These are phyloP conservation scores for Dendroctonus valens DNA, from an alignment of 1,140 invertebrate genomes.

Conservation along the genomic window DNA sequence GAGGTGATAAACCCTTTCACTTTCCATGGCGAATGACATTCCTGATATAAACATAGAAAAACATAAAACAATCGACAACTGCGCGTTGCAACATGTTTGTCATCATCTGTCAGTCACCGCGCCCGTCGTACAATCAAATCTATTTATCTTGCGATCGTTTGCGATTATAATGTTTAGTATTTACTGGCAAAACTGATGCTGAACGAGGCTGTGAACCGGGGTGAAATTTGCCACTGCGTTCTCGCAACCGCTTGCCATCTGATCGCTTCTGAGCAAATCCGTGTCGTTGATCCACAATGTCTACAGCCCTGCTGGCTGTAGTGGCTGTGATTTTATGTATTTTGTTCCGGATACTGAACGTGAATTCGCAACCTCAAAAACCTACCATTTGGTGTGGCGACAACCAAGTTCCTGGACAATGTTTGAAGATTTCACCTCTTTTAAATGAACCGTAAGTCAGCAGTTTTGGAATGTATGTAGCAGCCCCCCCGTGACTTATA, in stretches of 20 bases:
- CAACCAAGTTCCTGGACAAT: slow-evolving; percentile 69
- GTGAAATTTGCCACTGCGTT: background rate
- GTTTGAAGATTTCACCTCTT: slow-evolving; percentile 73
- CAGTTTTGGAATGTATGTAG: slow-evolving; percentile 13
- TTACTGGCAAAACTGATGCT: background rate
- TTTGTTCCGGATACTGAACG: slow-evolving; percentile 78
- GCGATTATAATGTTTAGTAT: background rate
- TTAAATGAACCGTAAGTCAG: slow-evolving; percentile 76
- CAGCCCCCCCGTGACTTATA: background rate
- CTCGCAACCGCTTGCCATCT: background rate
- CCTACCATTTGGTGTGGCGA: slow-evolving; percentile 73
- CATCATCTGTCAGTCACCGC: slow-evolving; percentile 8
- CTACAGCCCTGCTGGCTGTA: slow-evolving; percentile 70
- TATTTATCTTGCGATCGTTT: background rate
- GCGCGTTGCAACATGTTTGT: background rate
- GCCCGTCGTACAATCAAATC: slow-evolving; percentile 1
- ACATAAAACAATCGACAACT: background rate
- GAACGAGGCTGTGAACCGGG: background rate
- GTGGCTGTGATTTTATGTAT: slow-evolving; percentile 76
- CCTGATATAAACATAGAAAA: too few relatives aligned
- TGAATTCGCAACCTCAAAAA: slow-evolving; percentile 73
- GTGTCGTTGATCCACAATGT: slow-evolving; percentile 57
- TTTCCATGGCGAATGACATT: too few relatives aligned
- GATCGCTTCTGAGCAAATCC: slow-evolving; percentile 2
- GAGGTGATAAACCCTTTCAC: too few relatives aligned